phyloP scores from a whole-genome alignment of 2,888 invertebrate genomes.

The Stramonita haemastoma region DNA sequence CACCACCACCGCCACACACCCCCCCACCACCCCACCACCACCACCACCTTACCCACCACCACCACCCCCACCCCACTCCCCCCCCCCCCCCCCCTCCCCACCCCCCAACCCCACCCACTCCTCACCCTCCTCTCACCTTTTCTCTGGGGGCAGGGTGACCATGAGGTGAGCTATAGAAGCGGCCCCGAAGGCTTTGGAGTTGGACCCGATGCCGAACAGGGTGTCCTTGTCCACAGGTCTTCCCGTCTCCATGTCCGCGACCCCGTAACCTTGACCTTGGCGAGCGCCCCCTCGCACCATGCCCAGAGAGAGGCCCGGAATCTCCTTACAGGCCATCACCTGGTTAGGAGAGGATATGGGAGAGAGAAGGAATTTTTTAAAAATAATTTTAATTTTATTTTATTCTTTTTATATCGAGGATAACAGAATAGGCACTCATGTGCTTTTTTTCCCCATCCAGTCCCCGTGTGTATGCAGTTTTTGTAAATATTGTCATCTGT shows the following conservation, averaged over 20 bases:
- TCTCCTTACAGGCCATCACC: slow-evolving; percentile 57
- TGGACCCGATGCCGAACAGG: slow-evolving; percentile 56
- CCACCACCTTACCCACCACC: neutral
- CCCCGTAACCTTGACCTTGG: slow-evolving; percentile 44
- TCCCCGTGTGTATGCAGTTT: no score
- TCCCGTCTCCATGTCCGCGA: slow-evolving; percentile 50
- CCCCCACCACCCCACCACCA: neutral
- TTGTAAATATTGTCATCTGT: no score
- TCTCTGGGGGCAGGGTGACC: slow-evolving; percentile 1
- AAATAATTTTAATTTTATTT: no score
- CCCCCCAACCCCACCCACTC: neutral
- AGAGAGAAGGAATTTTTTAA: no score
- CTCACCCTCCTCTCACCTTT: slow-evolving; percentile 25
- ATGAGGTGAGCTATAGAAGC: slow-evolving; percentile 47
- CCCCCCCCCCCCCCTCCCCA: neutral
- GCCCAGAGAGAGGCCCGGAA: slow-evolving; percentile 61
- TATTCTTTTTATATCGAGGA: no score
- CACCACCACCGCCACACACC: neutral
- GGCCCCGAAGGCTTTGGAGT: slow-evolving; percentile 57
- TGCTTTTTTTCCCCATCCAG: no score
- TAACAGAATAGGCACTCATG: no score
- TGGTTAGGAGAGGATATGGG: neutral
- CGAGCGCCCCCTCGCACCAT: slow-evolving; percentile 56
- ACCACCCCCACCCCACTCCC: neutral
- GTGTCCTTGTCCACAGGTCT: slow-evolving; percentile 51